Base-by-base conservation (phyloP, 2,113 vertebrate species). In the Chaetorhynchus papuensis region DNA sequence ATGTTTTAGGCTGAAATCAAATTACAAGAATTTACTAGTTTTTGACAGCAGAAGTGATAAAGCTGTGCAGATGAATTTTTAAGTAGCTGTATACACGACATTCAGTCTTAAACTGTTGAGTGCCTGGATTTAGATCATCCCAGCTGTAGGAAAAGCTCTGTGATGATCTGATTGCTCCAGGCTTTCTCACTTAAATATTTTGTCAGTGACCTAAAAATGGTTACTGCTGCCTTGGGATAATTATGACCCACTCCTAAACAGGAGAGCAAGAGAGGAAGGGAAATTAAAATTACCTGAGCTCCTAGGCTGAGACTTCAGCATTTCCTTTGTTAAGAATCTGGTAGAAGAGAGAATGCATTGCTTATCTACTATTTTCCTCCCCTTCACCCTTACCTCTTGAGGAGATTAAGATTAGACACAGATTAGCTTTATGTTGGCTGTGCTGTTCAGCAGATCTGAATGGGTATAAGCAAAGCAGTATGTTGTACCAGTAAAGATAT, bases 31-130 rank as follows among this genome's bases (percentile, higher is more conserved):
- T 97, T 90, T 95, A 94, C 95, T 96, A 79, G 71, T 89, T 97
- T 96, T 97, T 97, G 97, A 97, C 97, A 97, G 96, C 84, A 89
- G 92, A 91, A 95, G 69, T 72, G 95, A 94, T 97, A 94, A 96
- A 94, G 42, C 92, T 77, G 81, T 85, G 93, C 83, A 96, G 91
- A 91, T 97, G 83, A 92, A 90, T 85, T 96, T 96, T 94, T 91
- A 95, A 97, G 96, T 96, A 95, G 89, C 86, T 95, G 28, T 86
- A 64, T 93, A 97, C 87, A 94, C 90, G 87, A 88, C 41, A 53
- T 81, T 60, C 39, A 80, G 54, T 64, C 83, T 95, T 93, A 93
- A 96, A 95, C 57, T 75, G 85, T 50, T 61, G 87, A 87, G 44
- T 83, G 44, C 70, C 71, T 91, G 83, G 79, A 94, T 93, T 96